Evolutionary conservation across 1,140 invertebrate genomes (phyloP), one percentile per base, ranked within the genome.

Genomic region (Hesperophylax magnus): DNA sequence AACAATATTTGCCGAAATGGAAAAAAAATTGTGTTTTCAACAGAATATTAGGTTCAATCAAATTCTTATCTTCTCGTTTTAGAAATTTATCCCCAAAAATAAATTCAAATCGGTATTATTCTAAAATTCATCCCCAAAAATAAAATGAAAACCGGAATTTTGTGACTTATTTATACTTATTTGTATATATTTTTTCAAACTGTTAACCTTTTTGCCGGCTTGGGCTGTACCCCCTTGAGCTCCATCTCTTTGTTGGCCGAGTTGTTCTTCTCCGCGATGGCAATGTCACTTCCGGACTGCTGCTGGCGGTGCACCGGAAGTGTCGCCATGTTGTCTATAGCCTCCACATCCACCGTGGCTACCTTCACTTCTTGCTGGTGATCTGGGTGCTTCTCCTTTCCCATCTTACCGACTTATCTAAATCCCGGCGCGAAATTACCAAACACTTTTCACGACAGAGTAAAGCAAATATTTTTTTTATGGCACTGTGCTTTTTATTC

Each of bases 181-280:
- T 47, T 14, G 14, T 47, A 14, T 47, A 9, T 14, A 5, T 39
- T 5, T 39, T 39, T 39, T 39, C 0, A 47, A 71, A 71, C 53
- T 75, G 17, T 9, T 63, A 93, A 95, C 94, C 94, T 95, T 92
- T 95, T 95, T 81, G 94, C 92, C 54, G 94, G 94, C 84, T 94
- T 94, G 79, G 94, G 94, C 87, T 94, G 93, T 56, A 95, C 94
- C 86, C 94, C 95, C 91, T 95, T 95, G 54, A 96, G 91, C 87
- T 96, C 95, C 94, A 96, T 95, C 87, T 96, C 95, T 92, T 96
- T 96, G 91, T 95, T 95, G 82, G 94, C 93, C 54, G 93, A 93
- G 86, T 95, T 95, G 86, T 95, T 94, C 88, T 94, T 95, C 87
- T 95, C 94, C 54, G 93, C 93, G 83, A 93, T 94, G 85, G 93